Conservation (phyloP, 2,797 vertebrate species). For the Schizopygopsis malacanthus region DNA sequence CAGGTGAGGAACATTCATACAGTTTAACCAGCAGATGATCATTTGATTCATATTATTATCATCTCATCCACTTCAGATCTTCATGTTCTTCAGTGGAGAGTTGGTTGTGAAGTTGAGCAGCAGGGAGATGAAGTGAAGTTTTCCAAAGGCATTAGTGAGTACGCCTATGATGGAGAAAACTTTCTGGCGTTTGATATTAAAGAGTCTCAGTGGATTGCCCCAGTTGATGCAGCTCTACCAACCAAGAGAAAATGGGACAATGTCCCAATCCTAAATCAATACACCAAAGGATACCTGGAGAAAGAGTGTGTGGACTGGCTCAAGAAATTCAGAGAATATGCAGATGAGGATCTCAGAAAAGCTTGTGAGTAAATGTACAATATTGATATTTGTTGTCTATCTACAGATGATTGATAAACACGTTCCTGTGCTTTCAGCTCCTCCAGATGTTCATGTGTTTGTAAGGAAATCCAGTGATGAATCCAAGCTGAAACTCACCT, state of each 20-base stretch:
- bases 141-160: constrained; percentile 55
- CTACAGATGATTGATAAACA: background rate
- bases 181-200: constrained; percentile 67
- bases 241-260: constrained; percentile 76
- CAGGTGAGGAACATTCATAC: constrained; percentile 41
- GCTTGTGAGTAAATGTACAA: constrained; percentile 44
- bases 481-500: background rate
- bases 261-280: constrained; percentile 69
- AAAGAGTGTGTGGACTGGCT: constrained; percentile 76
- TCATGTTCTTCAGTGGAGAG: constrained; percentile 73
- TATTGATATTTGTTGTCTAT: background rate
- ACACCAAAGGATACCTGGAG: constrained; percentile 79
- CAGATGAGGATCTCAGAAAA: fast-evolving
- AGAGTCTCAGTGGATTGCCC: constrained; percentile 58
- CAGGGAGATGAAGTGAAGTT: background rate
- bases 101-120: constrained; percentile 58
- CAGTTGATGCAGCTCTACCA: fast-evolving
- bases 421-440: background rate
- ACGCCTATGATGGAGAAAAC: constrained; percentile 68
- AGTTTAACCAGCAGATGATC: too few species aligned
- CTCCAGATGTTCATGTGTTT: background rate
- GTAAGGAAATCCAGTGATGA: fast-evolving
- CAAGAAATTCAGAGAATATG: constrained; percentile 39
- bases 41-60: too few species aligned
- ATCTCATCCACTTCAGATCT: constrained; percentile 28